phyloP scores from a whole-genome alignment of 2,797 vertebrate genomes.

The Sebastes trivittatus region DNA sequence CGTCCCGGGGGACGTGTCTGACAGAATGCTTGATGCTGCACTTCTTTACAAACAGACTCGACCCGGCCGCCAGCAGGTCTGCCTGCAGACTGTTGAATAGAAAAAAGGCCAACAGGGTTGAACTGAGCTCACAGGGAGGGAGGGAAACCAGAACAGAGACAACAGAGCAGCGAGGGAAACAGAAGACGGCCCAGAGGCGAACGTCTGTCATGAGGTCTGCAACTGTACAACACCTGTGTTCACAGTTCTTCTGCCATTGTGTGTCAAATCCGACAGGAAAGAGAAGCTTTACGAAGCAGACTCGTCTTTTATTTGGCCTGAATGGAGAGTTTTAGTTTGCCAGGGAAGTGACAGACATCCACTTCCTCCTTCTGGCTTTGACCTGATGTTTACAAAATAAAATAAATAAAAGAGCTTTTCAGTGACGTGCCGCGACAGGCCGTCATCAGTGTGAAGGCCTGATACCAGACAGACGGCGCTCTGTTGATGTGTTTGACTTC shows the following conservation, averaged over 20 bases:
- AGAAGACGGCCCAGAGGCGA: conserved; percentile 16
- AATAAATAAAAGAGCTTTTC: conserved; percentile 19
- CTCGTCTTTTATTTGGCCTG: conserved; percentile 43
- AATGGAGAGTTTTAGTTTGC: conserved; percentile 27
- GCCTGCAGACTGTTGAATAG: conserved; percentile 66
- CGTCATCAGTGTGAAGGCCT: conserved; percentile 18
- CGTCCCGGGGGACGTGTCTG: conserved; percentile 40
- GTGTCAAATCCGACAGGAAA: conserved; percentile 35
- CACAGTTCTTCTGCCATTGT: conserved; percentile 1
- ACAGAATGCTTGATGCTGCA: conserved; percentile 76
- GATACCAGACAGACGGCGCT: conserved; percentile 30
- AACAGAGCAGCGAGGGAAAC: neutral
- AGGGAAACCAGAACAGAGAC: neutral
- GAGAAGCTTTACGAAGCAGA: conserved; percentile 16
- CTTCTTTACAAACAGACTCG: conserved; percentile 70
- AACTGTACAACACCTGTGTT: conserved; percentile 32
- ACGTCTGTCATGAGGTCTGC: conserved; percentile 1
- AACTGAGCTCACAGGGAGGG: conserved; percentile 33
- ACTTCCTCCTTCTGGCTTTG: conserved; percentile 17
- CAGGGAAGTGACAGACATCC: conserved; percentile 10
- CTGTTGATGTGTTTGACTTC: conserved; percentile 63
- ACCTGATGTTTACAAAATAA: conserved; percentile 5
- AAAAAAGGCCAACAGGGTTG: conserved; percentile 49
- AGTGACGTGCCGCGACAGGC: conserved; percentile 52
- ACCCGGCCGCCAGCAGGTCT: conserved; percentile 49